Evolutionary conservation across 1,140 invertebrate species (phyloP), one percentile per base, ranked within the genome.

Genomic region (Ridgeia piscesae): DNA sequence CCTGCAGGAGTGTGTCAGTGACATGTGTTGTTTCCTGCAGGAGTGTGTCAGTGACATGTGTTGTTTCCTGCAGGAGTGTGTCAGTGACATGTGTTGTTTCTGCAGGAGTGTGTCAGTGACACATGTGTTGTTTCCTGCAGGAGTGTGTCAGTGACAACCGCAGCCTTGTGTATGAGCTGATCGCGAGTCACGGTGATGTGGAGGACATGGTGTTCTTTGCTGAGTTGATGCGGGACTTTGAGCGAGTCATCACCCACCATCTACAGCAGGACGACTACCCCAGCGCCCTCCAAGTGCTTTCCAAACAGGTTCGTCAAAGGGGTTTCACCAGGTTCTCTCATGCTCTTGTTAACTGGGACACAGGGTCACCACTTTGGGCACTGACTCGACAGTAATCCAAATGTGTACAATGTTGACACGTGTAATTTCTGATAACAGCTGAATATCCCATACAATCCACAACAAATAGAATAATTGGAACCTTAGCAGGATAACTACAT

Each of bases 141-240:
- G 95, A 95, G 11, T 95, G 95, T 95, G 97, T 98, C 58, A 97
- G 97, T 92, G 97, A 97, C 93, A 98, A 99, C 95, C 97, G 97
- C 93, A 97, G 97, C 31, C 97, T 97, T 0, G 97, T 99, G 89
- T 99, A 99, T 94, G 97, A 98, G 94, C 95, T 99, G 77, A 98
- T 99, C 95, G 97, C 98, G 0, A 98, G 98, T 94, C 99, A 99
- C 95, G 99, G 98, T 0, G 98, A 99, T 96, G 98, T 98, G 92
- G 97, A 98, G 91, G 98, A 98, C 95, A 95, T 99, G 31, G 97
- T 99, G 34, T 97, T 97, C 95, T 97, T 99, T 92, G 98, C 98
- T 1, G 97, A 98, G 42, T 96, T 98, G 35, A 98, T 99, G 95
- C 97, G 98, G 95, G 99, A 99, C 96, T 99, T 97, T 95, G 98